Conservation (phyloP, 2,888 invertebrate genomes). For the Stictocephala bisonia region DNA sequence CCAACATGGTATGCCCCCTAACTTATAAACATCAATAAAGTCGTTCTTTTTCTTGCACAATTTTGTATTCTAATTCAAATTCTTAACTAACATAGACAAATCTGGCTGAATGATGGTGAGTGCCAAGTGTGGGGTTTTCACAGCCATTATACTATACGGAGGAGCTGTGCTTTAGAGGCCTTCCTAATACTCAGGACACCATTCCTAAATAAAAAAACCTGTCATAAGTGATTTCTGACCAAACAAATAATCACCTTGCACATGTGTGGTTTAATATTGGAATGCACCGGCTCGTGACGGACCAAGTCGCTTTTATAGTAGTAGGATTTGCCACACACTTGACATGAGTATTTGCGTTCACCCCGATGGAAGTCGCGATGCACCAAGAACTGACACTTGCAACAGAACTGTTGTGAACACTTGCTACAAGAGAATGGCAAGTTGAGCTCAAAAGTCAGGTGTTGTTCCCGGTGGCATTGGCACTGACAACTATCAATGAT, state of each 20-base stretch:
- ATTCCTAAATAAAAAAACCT: no score
- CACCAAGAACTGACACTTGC: slow-evolving; percentile 20
- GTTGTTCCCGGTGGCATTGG: neutral
- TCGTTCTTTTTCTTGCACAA: no score
- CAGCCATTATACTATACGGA: no score
- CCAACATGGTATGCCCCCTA: no score
- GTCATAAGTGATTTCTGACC: no score
- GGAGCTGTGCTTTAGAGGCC: no score
- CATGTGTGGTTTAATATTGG: slow-evolving; percentile 24
- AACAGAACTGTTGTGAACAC: slow-evolving; percentile 33
- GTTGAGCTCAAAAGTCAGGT: neutral
- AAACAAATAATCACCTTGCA: slow-evolving; percentile 28
- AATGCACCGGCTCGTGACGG: slow-evolving; percentile 48
- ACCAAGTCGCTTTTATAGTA: slow-evolving; percentile 47
- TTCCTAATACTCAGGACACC: no score
- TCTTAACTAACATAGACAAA: no score
- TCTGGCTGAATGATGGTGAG: no score
- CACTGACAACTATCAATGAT: neutral
- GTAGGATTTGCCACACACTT: slow-evolving; percentile 49
- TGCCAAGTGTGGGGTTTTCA: no score
- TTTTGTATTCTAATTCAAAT: no score
- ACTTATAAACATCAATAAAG: no score
- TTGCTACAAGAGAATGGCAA: slow-evolving; percentile 24
- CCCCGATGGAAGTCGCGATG: slow-evolving; percentile 22
- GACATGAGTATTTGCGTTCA: slow-evolving; percentile 41